Percentiles rank a stretch among this genome's conserved stretches.
Conservation (phyloP, 2,888 invertebrate species). For the Aricia artaxerxes region DNA sequence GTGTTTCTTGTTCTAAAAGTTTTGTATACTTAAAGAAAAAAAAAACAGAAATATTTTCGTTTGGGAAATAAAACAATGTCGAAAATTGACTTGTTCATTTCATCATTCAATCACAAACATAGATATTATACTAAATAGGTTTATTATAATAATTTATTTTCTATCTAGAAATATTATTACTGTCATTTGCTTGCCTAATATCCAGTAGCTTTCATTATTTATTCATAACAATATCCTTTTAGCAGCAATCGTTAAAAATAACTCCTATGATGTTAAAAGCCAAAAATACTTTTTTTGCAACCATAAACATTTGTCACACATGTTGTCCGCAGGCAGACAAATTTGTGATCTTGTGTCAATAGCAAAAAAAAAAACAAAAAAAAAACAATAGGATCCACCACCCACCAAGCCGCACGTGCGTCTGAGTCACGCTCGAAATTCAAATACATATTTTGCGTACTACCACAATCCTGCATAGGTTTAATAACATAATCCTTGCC, state of each 20-base stretch:
- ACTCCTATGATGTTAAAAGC: not conserved
- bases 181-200: too few species aligned
- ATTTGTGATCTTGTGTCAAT: constrained; percentile 26
- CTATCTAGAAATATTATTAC: too few species aligned
- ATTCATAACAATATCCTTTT: not conserved
- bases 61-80: too few species aligned
- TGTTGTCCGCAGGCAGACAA: constrained; percentile 25
- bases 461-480: not conserved
- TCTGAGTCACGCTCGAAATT: constrained; percentile 12
- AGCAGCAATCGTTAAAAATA: not conserved
- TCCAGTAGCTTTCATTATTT: too few species aligned
- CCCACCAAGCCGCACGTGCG: constrained; percentile 23
- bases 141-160: too few species aligned
- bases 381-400: constrained; percentile 21
- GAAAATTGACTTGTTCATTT: too few species aligned
- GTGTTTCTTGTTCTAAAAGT: not conserved
- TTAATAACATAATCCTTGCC: not conserved
- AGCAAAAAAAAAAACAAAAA: not conserved
- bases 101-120: too few species aligned
- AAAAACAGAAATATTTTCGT: not conserved
- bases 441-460: constrained; percentile 13
- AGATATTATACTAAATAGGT: too few species aligned
- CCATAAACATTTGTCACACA: constrained; percentile 1
- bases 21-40: not conserved
- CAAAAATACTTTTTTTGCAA: constrained; percentile 12